phyloP scores from a whole-genome alignment of 2,797 vertebrate species.

The Falco berigora region DNA sequence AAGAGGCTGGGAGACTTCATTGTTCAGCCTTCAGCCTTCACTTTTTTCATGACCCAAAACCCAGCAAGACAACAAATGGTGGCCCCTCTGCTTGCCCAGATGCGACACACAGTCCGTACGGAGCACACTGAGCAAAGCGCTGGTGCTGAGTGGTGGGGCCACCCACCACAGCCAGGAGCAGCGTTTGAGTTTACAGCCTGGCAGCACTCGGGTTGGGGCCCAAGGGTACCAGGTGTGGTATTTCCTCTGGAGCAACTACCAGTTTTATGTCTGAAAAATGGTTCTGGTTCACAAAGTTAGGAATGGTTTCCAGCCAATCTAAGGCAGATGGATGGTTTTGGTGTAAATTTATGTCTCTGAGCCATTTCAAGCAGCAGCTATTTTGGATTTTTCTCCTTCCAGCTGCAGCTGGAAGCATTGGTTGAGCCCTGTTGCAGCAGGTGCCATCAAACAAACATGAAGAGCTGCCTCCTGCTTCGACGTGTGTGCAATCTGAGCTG shows the following conservation, averaged over 20 bases:
- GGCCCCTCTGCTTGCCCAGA: neutral
- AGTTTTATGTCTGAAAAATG: neutral
- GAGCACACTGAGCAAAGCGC: neutral
- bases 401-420: neutral
- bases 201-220: neutral
- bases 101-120: accelerated
- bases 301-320: neutral
- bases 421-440: neutral
- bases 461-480: neutral
- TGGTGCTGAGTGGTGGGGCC: neutral
- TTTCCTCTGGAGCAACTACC: neutral
- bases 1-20: neutral
- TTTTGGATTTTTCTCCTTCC: neutral
- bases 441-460: neutral
- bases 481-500: neutral
- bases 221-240: neutral
- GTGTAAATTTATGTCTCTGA: neutral
- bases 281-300: neutral
- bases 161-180: neutral
- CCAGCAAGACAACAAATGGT: neutral
- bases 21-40: neutral
- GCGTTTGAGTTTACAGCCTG: neutral
- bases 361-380: neutral
- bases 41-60: neutral
- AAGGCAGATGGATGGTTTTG: neutral